Evolutionary conservation across 1,140 invertebrate species (phyloP), one percentile per base, ranked within the genome.

Genomic region (Drosophila oshimai): DNA sequence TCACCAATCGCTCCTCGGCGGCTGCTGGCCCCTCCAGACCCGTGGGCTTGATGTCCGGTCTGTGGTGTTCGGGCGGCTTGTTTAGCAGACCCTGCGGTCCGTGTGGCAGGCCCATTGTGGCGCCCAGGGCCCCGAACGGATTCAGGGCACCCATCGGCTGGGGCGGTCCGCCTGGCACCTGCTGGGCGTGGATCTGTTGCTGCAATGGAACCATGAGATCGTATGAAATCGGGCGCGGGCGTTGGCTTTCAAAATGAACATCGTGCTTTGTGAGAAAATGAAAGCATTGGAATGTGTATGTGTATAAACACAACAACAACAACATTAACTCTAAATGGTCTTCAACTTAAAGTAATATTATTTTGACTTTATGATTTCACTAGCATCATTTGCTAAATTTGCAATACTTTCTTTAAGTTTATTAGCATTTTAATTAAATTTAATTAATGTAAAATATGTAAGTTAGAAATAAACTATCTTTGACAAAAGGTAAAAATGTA

Each of bases 161-260:
- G 57, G 90, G 91, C 15, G 91, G 91, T 31, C 89, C 84, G 33
- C 91, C 90, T 17, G 91, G 91, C 61, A 91, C 89, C 64, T 91
- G 91, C 77, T 92, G 91, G 55, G 91, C 91, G 70, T 92, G 91
- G 74, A 92, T 92, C 90, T 93, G 92, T 91, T 93, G 92, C 92
- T 93, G 88, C 36, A 89, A 83, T 33, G 37, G n/a, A 55, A 54
- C 17, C 24, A 36, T 41, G 20, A 37, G 9, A 39, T 34, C 17
- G 24, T 15, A 45, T 54, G 29, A 68, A 41, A 49, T 65, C 9
- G n/a, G 26, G 20, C n/a, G 6, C 36, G 13, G 9, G 10, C 6
- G 18, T 41, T 15, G n/a, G 9, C 6, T 58, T 44, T 34, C 6
- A 13, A 33, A 20, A 20, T 26, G 13, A 62, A 62, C 58, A 60